Evolutionary conservation across 2,888 invertebrate species (phyloP).

Genomic region (Smittia aterrima): DNA sequence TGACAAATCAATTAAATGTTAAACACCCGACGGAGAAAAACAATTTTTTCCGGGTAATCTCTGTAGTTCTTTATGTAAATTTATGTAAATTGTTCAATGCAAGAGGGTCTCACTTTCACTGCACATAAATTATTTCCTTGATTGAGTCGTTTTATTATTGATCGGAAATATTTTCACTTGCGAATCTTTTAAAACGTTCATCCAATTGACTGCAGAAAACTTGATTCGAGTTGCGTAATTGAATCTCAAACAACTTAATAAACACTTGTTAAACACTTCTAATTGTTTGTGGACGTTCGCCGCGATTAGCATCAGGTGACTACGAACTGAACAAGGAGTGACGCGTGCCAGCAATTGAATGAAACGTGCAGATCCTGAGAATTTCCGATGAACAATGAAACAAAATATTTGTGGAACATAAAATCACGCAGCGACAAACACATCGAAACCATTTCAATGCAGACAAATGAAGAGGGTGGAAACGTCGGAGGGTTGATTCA

Average conservation of each 20-base stretch:
- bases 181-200: not conserved
- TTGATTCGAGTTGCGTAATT: not conserved
- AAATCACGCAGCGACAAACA: not conserved
- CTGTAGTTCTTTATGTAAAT: slow-evolving; percentile 10
- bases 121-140: not conserved
- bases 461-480: slow-evolving; percentile 19
- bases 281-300: slow-evolving; percentile 26
- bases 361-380: slow-evolving; percentile 36
- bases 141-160: not conserved
- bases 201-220: not conserved
- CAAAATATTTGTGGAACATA: not conserved
- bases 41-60: not conserved
- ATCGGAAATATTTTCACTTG: too few species aligned
- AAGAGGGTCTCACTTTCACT: slow-evolving; percentile 2
- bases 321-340: not conserved
- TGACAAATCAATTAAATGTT: slow-evolving; percentile 26
- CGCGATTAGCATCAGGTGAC: not conserved
- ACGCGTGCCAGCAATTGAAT: slow-evolving; percentile 25
- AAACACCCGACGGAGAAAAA: slow-evolving; percentile 14
- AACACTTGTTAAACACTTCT: not conserved
- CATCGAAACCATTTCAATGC: not conserved
- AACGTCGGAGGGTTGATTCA: slow-evolving; percentile 2
- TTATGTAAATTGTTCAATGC: slow-evolving; percentile 19
- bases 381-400: slow-evolving; percentile 20
- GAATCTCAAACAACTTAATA: not conserved